These are phyloP conservation scores for Megalonaias nervosa DNA, from an alignment of 1,140 invertebrate genomes.

Conservation along the genomic window DNA sequence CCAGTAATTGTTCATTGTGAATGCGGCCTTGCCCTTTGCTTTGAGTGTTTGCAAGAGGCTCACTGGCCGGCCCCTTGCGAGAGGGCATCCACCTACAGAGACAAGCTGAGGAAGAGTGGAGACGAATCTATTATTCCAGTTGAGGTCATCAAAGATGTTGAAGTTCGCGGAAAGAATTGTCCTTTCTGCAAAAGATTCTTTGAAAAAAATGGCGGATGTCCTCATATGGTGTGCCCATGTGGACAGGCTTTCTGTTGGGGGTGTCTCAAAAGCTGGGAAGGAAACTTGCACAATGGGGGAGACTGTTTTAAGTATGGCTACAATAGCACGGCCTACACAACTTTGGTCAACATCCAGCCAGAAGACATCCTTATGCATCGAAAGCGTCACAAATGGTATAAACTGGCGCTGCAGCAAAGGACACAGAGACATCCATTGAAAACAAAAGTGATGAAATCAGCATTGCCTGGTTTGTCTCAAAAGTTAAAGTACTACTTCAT, in stretches of 20 bases:
- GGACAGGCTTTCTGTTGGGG: constrained; percentile 43
- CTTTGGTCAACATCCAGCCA: background rate
- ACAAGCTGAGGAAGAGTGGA: constrained; percentile 29
- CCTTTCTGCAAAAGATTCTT: constrained; percentile 32
- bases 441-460: background rate
- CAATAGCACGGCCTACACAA: constrained; percentile 7
- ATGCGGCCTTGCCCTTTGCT: constrained; percentile 48
- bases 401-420: constrained; percentile 20
- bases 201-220: constrained; percentile 41
- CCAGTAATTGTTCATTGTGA: constrained; percentile 26
- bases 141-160: background rate
- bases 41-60: constrained; percentile 41
- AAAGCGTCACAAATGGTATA: constrained; percentile 14
- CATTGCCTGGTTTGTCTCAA: constrained; percentile 11
- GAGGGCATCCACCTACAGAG: constrained; percentile 27
- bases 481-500: constrained; percentile 8
- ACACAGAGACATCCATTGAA: constrained; percentile 23
- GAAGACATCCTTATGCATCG: background rate
- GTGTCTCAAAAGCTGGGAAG: constrained; percentile 29
- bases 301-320: constrained; percentile 11
- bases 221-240: constrained; percentile 36
- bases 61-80: constrained; percentile 57
- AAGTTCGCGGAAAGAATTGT: constrained; percentile 34
- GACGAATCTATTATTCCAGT: constrained; percentile 17
- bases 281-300: background rate